phyloP scores from a whole-genome alignment of 2,888 invertebrate species.

The Cylindroiulus punctatus region DNA sequence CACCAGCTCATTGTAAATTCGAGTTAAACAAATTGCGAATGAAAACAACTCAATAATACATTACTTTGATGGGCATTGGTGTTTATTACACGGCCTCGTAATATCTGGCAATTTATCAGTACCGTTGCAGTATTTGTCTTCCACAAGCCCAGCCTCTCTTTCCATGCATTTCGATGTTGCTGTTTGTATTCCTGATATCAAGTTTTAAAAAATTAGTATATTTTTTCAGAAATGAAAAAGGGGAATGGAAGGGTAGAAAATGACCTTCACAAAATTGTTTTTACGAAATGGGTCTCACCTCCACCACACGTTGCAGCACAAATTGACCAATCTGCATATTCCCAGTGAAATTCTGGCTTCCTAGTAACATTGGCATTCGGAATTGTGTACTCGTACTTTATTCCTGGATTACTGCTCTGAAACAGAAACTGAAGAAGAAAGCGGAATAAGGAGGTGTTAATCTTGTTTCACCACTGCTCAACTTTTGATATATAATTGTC shows the following conservation, averaged over 20 bases:
- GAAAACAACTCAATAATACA: neutral
- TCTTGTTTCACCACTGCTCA: too few relatives aligned
- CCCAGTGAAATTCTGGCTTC: constrained; percentile 76
- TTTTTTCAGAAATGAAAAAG: too few relatives aligned
- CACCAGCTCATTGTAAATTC: neutral
- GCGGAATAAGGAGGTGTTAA: too few relatives aligned
- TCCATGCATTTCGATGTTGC: constrained; percentile 69
- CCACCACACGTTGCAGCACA: constrained; percentile 83
- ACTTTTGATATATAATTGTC: too few relatives aligned
- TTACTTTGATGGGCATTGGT: constrained; percentile 74
- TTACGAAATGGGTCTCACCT: constrained; percentile 68
- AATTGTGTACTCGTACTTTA: constrained; percentile 86
- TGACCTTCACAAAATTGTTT: neutral
- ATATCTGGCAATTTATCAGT: constrained; percentile 68
- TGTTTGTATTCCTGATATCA: constrained; percentile 61
- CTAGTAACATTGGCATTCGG: constrained; percentile 72
- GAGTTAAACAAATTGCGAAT: neutral
- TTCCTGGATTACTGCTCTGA: constrained; percentile 79
- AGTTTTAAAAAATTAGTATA: neutral
- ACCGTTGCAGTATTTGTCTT: constrained; percentile 67
- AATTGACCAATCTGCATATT: constrained; percentile 81
- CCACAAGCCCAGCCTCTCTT: constrained; percentile 72
- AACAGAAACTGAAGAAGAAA: constrained; percentile 73
- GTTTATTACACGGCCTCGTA: constrained; percentile 75
- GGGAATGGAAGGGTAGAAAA: too few relatives aligned